Evolutionary conservation across 2,113 vertebrate species (phyloP), one percentile per base, ranked within the genome.

Genomic region (Rhynchomys soricoides): DNA sequence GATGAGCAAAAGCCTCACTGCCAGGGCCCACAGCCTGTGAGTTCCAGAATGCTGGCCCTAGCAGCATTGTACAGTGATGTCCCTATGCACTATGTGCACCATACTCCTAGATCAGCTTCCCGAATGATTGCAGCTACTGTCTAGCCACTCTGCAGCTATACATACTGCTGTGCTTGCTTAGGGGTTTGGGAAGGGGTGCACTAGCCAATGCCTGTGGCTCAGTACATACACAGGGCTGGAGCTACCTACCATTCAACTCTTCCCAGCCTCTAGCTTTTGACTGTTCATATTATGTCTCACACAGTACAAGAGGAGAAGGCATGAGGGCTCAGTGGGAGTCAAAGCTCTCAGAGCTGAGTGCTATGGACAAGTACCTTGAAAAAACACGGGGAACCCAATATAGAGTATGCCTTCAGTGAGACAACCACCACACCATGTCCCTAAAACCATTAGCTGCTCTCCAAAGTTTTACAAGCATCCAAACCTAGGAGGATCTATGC

Each of bases 151-250:
- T 7, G 7, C 9, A 34, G 37, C 29, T n/a, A 13, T 19, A 21
- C 29, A 74, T 15, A 75, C 0, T 34, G 37, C 22, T 9, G 50
- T 26, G 7, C 78, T 48, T 57, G 71, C 50, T 75, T 3, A 68
- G 57, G 8, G 5, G 0, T 16, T 43, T 29, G 34, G 24, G 13
- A 5, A 10, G 1, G 16, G 19, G 10, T 55, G 3, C 31, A 16
- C 34, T 64, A n/a, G 22, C 37, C 31, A 5, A 17, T 29, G 10
- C 12, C 66, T 34, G 16, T 26, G 77, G 22, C 59, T 77, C 43
- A 52, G 26, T 64, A 21, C 55, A 73, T 57, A 22, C 11, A 1
- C 7, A 5, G 9, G 15, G 17, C 75, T 71, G 12, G 11, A 6
- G 12, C 24, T 48, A 37, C 66, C 34, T 15, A 1, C 21, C 52